Percentiles rank a stretch among this genome's conserved stretches.
phyloP scores from a whole-genome alignment of 2,797 vertebrate genomes.

The Picus viridis region DNA sequence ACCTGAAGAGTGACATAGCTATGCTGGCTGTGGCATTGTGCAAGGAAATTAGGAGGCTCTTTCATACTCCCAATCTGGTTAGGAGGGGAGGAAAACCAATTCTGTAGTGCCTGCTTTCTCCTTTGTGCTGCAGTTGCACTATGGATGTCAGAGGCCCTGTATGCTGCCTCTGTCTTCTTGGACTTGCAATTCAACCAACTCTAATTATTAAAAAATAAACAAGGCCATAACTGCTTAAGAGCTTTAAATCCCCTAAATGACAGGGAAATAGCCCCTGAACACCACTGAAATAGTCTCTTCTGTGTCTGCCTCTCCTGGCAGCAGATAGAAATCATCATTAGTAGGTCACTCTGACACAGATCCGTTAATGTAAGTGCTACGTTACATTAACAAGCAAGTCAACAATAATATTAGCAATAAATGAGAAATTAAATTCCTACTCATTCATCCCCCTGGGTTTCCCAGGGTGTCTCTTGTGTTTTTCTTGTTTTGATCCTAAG shows the following conservation, averaged over 20 bases:
- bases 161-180: not conserved
- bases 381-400: conserved; percentile 68
- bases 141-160: not conserved
- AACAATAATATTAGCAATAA: conserved; percentile 72
- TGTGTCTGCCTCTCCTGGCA: conserved; percentile 39
- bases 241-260: conserved; percentile 56
- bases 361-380: conserved; percentile 62
- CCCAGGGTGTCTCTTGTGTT: conserved; percentile 59
- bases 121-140: not conserved
- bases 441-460: conserved; percentile 64
- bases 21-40: not conserved
- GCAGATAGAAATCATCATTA: conserved; percentile 65
- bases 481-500: conserved; percentile 66
- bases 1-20: not conserved
- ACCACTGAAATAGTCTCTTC: not conserved
- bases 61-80: not conserved
- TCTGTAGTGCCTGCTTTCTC: not conserved
- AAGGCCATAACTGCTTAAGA: conserved; percentile 53
- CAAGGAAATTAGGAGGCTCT: not conserved
- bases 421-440: conserved; percentile 70
- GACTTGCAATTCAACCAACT: conserved; percentile 37
- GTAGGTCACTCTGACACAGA: conserved; percentile 57
- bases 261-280: conserved; percentile 52
- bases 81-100: not conserved
- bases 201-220: conserved; percentile 71